Evolutionary conservation across 2,113 vertebrate species (phyloP), one percentile per base, ranked within the genome.

Genomic region (Saguinus midas): DNA sequence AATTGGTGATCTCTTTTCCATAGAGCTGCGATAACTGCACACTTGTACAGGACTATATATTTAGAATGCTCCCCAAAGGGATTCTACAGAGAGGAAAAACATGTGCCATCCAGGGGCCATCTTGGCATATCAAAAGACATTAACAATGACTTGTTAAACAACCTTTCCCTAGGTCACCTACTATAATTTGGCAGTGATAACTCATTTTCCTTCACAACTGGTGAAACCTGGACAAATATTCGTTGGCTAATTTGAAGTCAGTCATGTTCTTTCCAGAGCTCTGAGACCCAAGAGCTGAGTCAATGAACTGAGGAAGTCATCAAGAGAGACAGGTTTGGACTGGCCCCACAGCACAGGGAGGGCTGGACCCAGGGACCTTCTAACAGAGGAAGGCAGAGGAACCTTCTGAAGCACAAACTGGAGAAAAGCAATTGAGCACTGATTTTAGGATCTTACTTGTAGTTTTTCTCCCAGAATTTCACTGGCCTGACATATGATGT

Each of bases 391-490:
- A 37, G 18, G 68, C 40, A 35, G 17, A 35, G 48, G n/a, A 32
- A 5, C 4, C 35, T 37, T 23, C 6, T 0, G 35, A 83, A 37
- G 64, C 11, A 1, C 3, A 13, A n/a, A n/a, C 21, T 2, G 10
- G 20, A 79, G 18, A 2, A 10, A 23, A 55, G 64, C 4, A 55
- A 52, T 25, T 48, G 13, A 50, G 72, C 64, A 5, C 14, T 1
- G 2, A 37, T 1, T 20, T 64, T 2, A 43, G 40, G 58, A 14
- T 90, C 99, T 99, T 99, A 99, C 99, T 99, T 99, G 98, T 99
- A 99, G 98, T 99, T 99, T 93, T 99, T 99, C 98, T 99, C 99
- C 99, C 99, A 99, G 99, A 99, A 99, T 97, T 99, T 99, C 96
- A 99, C 95, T 0, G 99, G 99, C 89, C 99, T 98, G 55, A 99